These are phyloP conservation scores for Clostera curtula DNA, from an alignment of 2,888 invertebrate species.

Conservation along the genomic window DNA sequence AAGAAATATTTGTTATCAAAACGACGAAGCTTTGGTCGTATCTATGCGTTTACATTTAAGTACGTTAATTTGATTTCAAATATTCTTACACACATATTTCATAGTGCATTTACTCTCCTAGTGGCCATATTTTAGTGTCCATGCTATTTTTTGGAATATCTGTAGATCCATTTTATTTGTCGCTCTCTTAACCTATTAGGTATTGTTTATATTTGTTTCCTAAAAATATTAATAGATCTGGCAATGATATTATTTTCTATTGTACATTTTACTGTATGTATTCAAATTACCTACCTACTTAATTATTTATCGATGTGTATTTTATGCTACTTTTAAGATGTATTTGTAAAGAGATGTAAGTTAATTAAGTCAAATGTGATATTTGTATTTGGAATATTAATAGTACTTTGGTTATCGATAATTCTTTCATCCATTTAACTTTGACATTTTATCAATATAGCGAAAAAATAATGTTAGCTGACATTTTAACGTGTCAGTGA, in stretches of 20 bases:
- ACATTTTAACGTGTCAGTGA: no score
- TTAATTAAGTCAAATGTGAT: slow-evolving; percentile 69
- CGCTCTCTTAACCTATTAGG: slow-evolving; percentile 34
- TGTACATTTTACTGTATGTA: slow-evolving; percentile 52
- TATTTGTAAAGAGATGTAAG: slow-evolving; percentile 65
- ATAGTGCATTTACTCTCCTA: slow-evolving; percentile 50
- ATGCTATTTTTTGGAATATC: slow-evolving; percentile 47
- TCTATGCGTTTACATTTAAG: neutral
- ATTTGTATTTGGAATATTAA: slow-evolving; percentile 75
- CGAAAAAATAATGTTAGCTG: no score
- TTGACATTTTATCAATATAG: no score
- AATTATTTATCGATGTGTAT: slow-evolving; percentile 65
- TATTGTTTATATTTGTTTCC: slow-evolving; percentile 12
- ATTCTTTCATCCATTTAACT: neutral
- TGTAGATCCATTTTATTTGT: slow-evolving; percentile 24
- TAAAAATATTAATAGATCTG: slow-evolving; percentile 8
- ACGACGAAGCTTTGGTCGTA: slow-evolving; percentile 12
- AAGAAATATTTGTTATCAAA: slow-evolving; percentile 11
- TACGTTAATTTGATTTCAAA: neutral
- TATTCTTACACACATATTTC: slow-evolving; percentile 12
- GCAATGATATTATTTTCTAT: slow-evolving; percentile 29
- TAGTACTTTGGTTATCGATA: slow-evolving; percentile 31
- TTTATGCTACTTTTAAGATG: slow-evolving; percentile 38
- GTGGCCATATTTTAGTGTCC: slow-evolving; percentile 61
- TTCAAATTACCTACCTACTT: slow-evolving; percentile 52